phyloP scores from a whole-genome alignment of 2,888 invertebrate genomes.

The Caenorhabditis sinica region DNA sequence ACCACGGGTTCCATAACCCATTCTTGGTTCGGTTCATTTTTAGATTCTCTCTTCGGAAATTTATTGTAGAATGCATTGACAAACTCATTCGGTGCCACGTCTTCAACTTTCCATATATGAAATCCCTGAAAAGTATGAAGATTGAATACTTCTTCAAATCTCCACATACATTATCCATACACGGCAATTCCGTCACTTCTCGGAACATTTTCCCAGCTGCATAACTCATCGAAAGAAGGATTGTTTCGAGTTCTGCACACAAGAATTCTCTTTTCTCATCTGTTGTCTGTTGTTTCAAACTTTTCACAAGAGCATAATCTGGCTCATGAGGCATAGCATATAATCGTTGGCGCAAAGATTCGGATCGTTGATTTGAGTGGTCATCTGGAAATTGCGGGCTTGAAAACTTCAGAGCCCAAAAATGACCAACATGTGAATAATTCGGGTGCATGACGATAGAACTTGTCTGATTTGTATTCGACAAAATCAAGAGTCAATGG shows the following conservation, averaged over 20 bases:
- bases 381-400: constrained; percentile 48
- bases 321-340: constrained; percentile 51
- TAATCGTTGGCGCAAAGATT: constrained; percentile 43
- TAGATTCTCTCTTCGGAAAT: constrained; percentile 18
- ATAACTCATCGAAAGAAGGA: constrained; percentile 58
- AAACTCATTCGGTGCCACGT: constrained; percentile 32
- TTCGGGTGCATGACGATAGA: constrained; percentile 72
- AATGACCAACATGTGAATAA: constrained; percentile 67
- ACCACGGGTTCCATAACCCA: constrained; percentile 61
- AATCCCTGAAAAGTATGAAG: constrained; percentile 24
- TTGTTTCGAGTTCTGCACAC: constrained; percentile 44
- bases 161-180: constrained; percentile 52
- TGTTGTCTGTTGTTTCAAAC: constrained; percentile 24
- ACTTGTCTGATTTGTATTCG: constrained; percentile 66
- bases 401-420: background rate
- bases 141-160: background rate
- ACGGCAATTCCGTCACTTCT: constrained; percentile 45
- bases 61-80: constrained; percentile 39
- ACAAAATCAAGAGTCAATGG: constrained; percentile 71
- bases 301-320: constrained; percentile 54
- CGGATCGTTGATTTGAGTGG: constrained; percentile 18
- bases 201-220: constrained; percentile 58
- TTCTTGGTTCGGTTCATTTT: constrained; percentile 31
- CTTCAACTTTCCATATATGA: constrained; percentile 37
- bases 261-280: constrained; percentile 37